Percentiles rank a stretch among this genome's conserved stretches.
phyloP scores from a whole-genome alignment of 2,797 vertebrate species.

The Darevskia nairensis region DNA sequence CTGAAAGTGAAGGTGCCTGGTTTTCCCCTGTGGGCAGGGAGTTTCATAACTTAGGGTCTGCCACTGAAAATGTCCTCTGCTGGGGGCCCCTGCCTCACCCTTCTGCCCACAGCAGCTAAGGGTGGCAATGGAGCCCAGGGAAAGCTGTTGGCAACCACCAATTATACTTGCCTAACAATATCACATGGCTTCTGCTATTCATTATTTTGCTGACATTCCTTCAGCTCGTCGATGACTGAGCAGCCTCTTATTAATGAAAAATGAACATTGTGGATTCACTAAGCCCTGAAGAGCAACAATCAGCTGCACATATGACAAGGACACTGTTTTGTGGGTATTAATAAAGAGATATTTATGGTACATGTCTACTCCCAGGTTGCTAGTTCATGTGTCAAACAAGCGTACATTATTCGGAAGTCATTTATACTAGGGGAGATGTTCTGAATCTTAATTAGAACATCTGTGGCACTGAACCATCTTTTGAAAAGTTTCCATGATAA shows the following conservation, averaged over 20 bases:
- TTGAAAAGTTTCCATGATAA: not conserved
- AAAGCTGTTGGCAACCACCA: not conserved
- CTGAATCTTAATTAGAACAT: not conserved
- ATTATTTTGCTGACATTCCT: not conserved
- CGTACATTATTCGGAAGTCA: not conserved
- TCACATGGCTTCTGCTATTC: not conserved
- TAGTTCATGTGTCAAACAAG: not conserved
- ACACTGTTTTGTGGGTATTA: not conserved
- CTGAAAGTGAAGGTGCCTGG: no score
- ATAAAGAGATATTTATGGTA: conserved; percentile 2
- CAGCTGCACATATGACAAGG: not conserved
- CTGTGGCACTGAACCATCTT: not conserved
- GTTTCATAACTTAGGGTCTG: no score
- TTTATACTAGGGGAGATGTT: not conserved
- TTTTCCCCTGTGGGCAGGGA: no score
- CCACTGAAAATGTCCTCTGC: no score
- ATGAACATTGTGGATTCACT: not conserved
- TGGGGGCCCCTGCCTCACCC: no score
- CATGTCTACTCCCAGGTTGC: not conserved
- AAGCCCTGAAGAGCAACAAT: not conserved
- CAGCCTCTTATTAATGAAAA: not conserved
- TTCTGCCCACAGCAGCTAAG: not conserved
- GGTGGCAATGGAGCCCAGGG: not conserved
- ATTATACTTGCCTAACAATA: not conserved
- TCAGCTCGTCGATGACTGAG: not conserved